Evolutionary conservation across 2,888 invertebrate species (phyloP).

Genomic region (Camponotus fellah): DNA sequence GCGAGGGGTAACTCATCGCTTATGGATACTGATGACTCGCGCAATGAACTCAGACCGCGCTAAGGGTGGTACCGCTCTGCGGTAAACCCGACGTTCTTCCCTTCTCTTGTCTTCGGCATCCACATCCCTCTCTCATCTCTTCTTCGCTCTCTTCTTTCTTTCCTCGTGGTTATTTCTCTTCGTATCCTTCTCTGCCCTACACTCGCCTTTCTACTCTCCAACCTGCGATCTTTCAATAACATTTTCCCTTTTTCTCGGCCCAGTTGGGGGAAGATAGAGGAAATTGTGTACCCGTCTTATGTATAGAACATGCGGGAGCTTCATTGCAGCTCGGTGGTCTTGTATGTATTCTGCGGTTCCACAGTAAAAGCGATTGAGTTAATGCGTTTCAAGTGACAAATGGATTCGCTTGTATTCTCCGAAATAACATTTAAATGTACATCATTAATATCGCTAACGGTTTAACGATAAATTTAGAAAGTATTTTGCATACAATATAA

Average conservation of each 20-base stretch:
- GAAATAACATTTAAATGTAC: slow-evolving; percentile 15
- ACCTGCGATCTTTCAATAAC: slow-evolving; percentile 81
- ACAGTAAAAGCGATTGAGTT: slow-evolving; percentile 31
- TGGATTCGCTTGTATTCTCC: slow-evolving; percentile 14
- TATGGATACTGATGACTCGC: slow-evolving; percentile 92
- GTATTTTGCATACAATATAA: not conserved
- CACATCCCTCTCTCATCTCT: slow-evolving; percentile 56
- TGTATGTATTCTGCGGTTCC: slow-evolving; percentile 21
- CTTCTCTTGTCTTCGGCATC: slow-evolving; percentile 67
- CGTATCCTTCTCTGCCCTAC: slow-evolving; percentile 3
- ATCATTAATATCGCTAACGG: not conserved
- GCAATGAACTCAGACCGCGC: slow-evolving; percentile 88
- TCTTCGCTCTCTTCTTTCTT: slow-evolving; percentile 82
- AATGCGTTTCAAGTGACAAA: slow-evolving; percentile 37
- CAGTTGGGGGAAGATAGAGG: slow-evolving; percentile 35
- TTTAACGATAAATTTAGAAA: slow-evolving; percentile 1
- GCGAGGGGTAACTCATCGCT: slow-evolving; percentile 88
- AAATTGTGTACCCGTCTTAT: slow-evolving; percentile 42
- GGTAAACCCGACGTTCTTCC: slow-evolving; percentile 73
- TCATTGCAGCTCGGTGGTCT: slow-evolving; percentile 27
- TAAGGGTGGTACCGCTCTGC: slow-evolving; percentile 76
- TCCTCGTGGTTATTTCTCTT: slow-evolving; percentile 55
- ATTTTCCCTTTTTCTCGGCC: slow-evolving; percentile 76
- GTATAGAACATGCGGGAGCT: slow-evolving; percentile 46
- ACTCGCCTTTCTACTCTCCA: slow-evolving; percentile 41